Conservation (phyloP, 2,888 invertebrate species). For the Apodemia mormo region DNA sequence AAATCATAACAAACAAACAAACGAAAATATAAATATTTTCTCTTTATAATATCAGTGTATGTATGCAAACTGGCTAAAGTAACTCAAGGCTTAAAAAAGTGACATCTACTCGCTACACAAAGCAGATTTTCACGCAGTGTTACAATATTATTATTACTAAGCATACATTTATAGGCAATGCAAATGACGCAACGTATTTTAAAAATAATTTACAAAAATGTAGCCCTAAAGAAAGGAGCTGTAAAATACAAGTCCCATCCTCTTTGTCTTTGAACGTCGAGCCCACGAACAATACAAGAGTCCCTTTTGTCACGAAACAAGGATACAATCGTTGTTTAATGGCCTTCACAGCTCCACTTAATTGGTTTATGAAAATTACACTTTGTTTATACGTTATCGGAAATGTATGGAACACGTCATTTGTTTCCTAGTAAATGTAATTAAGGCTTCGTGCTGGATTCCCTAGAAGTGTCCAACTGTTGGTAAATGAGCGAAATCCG, state of each 20-base stretch:
- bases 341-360: background rate
- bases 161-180: too few species aligned
- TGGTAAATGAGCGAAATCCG: too few species aligned
- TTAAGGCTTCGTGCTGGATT: background rate
- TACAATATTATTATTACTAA: too few species aligned
- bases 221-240: background rate
- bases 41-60: too few species aligned
- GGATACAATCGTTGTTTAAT: background rate
- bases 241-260: background rate
- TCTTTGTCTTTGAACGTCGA: background rate
- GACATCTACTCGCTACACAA: too few species aligned
- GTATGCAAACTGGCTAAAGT: too few species aligned
- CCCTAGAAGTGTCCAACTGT: background rate
- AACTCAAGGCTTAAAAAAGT: too few species aligned
- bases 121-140: too few species aligned
- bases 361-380: conserved; percentile 11
- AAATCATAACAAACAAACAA: too few species aligned
- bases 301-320: conserved; percentile 3
- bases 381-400: background rate
- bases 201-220: background rate
- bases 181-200: background rate
- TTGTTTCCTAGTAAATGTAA: background rate
- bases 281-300: background rate
- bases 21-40: too few species aligned
- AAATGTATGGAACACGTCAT: conserved; percentile 2